Conservation (phyloP, 2,797 vertebrate genomes). For the Aplochiton taeniatus region DNA sequence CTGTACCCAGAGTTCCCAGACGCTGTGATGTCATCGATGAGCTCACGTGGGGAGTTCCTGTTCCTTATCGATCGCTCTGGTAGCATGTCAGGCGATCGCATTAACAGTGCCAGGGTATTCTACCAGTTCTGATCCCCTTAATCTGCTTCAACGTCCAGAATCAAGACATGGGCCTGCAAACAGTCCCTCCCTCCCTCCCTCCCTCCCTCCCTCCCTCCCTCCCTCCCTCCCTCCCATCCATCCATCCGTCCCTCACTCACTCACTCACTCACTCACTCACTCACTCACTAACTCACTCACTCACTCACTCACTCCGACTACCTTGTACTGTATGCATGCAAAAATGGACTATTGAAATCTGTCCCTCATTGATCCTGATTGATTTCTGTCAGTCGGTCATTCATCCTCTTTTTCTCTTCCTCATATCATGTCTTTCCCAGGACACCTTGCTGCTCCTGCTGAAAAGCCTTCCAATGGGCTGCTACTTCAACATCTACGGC, state of each 20-base stretch:
- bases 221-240: no score
- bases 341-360: no score
- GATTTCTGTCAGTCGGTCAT: background rate
- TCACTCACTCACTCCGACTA: no score
- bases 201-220: no score
- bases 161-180: no score
- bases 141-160: background rate
- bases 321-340: no score
- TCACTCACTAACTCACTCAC: no score
- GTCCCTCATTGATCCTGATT: no score
- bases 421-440: conserved; percentile 52
- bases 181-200: no score
- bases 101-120: conserved; percentile 79
- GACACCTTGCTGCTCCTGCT: conserved; percentile 85
- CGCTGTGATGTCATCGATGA: conserved; percentile 49
- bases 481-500: conserved; percentile 87
- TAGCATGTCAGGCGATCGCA: conserved; percentile 83
- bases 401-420: background rate
- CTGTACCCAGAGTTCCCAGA: conserved; percentile 80
- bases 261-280: background rate
- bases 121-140: background rate
- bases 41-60: conserved; percentile 78
- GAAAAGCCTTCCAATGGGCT: conserved; percentile 88
- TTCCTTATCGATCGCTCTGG: conserved; percentile 84
- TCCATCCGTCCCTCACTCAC: no score